Evolutionary conservation across 2,888 invertebrate genomes (phyloP).

Genomic region (Mythimna lalbum): DNA sequence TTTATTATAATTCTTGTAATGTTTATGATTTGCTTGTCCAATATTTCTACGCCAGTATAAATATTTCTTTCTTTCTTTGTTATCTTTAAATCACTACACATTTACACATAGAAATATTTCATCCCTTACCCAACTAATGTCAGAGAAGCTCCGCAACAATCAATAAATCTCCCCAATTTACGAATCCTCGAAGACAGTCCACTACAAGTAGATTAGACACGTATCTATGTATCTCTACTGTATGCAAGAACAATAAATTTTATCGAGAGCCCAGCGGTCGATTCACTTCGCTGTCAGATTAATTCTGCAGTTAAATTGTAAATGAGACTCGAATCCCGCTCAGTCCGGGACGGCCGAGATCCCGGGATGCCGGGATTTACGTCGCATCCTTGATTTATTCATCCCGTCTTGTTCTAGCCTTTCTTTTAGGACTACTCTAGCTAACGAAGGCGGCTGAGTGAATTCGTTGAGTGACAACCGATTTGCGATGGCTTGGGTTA

Average conservation of each 20-base stretch:
- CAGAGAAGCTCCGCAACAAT: constrained; percentile 17
- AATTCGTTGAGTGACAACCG: constrained; percentile 51
- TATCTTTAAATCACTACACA: neutral
- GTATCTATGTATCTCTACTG: constrained; percentile 31
- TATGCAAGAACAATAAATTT: constrained; percentile 60
- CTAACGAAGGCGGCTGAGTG: constrained; percentile 57
- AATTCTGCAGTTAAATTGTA: constrained; percentile 65
- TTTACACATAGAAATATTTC: neutral
- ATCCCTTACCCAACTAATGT: constrained; percentile 7
- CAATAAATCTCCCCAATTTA: constrained; percentile 60
- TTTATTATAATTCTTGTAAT: too few species aligned
- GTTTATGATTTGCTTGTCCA: too few species aligned
- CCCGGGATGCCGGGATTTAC: constrained; percentile 49
- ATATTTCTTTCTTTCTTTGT: too few species aligned
- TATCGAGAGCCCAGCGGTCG: constrained; percentile 53
- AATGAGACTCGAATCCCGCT: constrained; percentile 54
- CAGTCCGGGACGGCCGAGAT: constrained; percentile 24
- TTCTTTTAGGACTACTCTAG: constrained; percentile 50
- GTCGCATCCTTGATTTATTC: constrained; percentile 61
- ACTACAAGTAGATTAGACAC: constrained; percentile 10
- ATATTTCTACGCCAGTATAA: too few species aligned
- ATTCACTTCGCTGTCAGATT: constrained; percentile 60
- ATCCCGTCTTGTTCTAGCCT: constrained; percentile 54
- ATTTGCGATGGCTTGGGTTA: constrained; percentile 24
- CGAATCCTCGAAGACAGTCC: constrained; percentile 36